phyloP scores from a whole-genome alignment of 2,797 vertebrate genomes.

The Muscicapa comitata region DNA sequence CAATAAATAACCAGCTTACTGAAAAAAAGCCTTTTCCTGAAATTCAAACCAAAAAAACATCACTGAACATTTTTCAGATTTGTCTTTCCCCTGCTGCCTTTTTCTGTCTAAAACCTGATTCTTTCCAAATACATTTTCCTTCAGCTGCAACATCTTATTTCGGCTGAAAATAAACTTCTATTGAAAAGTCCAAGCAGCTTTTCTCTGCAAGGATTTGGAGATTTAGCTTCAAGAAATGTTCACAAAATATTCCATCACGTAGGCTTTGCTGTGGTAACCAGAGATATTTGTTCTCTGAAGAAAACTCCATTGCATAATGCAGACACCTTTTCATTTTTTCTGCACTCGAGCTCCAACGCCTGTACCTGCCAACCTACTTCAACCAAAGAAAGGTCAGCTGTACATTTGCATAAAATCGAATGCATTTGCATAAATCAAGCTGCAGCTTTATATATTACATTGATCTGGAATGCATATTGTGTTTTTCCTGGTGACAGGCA shows the following conservation, averaged over 20 bases:
- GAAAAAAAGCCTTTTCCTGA: neutral
- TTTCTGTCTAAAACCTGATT: neutral
- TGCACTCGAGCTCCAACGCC: neutral
- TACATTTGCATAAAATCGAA: slow-evolving; percentile 11
- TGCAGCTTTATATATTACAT: neutral
- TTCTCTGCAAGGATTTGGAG: neutral
- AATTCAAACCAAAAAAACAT: neutral
- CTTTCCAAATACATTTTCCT: neutral
- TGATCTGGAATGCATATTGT: neutral
- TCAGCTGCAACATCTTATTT: neutral
- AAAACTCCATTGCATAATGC: neutral
- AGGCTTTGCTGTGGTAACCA: neutral
- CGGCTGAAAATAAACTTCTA: neutral
- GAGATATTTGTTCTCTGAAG: neutral
- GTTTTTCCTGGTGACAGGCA: neutral
- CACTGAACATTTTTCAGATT: neutral
- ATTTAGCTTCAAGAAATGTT: neutral
- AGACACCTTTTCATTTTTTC: neutral
- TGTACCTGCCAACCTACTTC: neutral
- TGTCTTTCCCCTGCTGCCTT: neutral
- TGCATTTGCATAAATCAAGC: slow-evolving; percentile 44
- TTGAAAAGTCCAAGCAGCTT: neutral
- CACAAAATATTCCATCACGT: neutral
- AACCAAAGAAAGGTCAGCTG: slow-evolving; percentile 13
- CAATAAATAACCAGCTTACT: neutral